These are phyloP conservation scores for Apis dorsata DNA, from an alignment of 1,140 invertebrate species.

Conservation along the genomic window DNA sequence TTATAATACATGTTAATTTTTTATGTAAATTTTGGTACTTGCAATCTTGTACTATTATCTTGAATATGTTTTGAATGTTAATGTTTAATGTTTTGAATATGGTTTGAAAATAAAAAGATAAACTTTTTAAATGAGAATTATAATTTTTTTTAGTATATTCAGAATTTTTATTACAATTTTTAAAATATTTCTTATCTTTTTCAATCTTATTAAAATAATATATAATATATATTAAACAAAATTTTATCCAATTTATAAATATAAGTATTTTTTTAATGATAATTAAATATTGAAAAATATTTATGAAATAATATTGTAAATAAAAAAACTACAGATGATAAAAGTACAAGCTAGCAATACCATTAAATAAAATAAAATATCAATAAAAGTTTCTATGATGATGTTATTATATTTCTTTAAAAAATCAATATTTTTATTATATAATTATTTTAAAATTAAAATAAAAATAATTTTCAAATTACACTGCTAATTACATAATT, in stretches of 20 bases:
- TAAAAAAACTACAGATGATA: constrained; percentile 14
- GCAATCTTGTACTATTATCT: constrained; percentile 42
- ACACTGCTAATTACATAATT: neutral
- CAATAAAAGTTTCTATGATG: neutral
- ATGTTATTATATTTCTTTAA: neutral
- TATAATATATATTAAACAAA: neutral
- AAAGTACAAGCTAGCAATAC: constrained; percentile 31
- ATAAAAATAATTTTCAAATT: neutral
- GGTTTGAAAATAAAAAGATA: constrained; percentile 34
- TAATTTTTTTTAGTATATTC: neutral
- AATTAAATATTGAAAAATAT: no score
- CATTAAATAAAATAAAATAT: neutral
- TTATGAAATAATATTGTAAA: neutral
- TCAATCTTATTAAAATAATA: no score
- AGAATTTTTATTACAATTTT: neutral
- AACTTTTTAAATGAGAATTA: constrained; percentile 1
- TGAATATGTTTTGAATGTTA: neutral
- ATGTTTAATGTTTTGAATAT: neutral
- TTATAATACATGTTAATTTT: constrained; percentile 33
- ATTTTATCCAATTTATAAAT: neutral
- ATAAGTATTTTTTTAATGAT: no score
- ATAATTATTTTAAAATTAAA: neutral
- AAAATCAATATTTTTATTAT: neutral
- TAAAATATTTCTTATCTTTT: neutral
- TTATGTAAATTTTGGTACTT: constrained; percentile 41